A percentile compares a stretch with the other conserved stretches of the same genome.
These are phyloP conservation scores for Hirtodrosophila cameraria DNA, from an alignment of 2,888 invertebrate species.

Conservation along the genomic window DNA sequence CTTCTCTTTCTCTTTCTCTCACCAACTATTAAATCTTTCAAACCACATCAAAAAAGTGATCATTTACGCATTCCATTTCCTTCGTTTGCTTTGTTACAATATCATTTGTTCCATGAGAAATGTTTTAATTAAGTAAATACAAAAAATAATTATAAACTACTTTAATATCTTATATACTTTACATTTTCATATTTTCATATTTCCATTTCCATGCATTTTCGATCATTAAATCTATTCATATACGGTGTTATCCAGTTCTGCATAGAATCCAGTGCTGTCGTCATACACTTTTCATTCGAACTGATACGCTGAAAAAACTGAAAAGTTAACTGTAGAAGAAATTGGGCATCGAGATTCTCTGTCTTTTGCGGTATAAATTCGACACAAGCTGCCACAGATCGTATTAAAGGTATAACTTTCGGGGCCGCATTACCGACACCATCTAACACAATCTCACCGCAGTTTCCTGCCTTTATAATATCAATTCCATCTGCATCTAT, in stretches of 20 bases:
- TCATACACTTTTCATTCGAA: background rate
- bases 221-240: background rate
- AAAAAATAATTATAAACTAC: no score
- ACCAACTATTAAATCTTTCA: no score
- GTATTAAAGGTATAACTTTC: background rate
- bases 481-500: background rate
- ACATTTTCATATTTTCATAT: no score
- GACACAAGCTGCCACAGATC: background rate
- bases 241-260: background rate
- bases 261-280: background rate
- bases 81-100: no score
- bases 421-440: background rate
- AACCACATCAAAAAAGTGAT: no score
- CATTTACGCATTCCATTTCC: no score
- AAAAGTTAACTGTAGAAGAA: background rate
- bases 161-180: no score
- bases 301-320: background rate
- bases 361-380: rapidly evolving
- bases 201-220: background rate
- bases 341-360: background rate
- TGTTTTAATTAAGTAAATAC: no score
- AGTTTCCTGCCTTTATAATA: background rate
- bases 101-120: no score
- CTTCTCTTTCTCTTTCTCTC: no score
- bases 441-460: background rate